phyloP scores from a whole-genome alignment of 2,888 invertebrate species.

The Argyresthia goedartella region DNA sequence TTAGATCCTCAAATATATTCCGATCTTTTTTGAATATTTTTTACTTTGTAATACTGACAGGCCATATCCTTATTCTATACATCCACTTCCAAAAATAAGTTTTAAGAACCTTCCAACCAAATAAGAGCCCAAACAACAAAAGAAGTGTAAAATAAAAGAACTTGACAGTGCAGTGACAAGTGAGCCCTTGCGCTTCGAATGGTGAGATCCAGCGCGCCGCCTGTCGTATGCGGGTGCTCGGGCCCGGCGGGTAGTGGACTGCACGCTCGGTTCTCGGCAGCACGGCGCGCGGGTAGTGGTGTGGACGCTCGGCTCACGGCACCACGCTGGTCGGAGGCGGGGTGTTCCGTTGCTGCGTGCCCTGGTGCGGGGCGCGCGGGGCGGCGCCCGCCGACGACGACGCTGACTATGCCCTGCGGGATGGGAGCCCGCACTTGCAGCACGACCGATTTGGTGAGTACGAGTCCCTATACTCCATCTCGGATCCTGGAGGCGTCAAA shows the following conservation, averaged over 20 bases:
- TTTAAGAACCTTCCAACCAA: too few species aligned
- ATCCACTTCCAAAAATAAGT: too few species aligned
- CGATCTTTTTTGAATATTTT: too few species aligned
- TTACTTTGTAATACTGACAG: too few species aligned
- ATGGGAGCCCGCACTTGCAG: slow-evolving; percentile 50
- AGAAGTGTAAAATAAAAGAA: neutral
- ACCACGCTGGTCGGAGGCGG: slow-evolving; percentile 80
- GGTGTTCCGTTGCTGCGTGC: slow-evolving; percentile 87
- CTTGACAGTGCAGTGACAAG: neutral
- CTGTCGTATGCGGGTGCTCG: too few species aligned
- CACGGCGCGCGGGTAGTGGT: slow-evolving; percentile 16
- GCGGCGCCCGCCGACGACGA: slow-evolving; percentile 74
- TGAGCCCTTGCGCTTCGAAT: neutral
- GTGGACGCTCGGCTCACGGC: slow-evolving; percentile 55
- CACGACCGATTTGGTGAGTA: slow-evolving; percentile 50
- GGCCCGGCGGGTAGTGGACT: neutral
- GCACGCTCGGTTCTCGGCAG: neutral
- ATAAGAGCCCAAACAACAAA: neutral
- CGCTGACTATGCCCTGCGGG: slow-evolving; percentile 60
- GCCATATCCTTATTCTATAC: too few species aligned
- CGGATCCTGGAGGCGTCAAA: neutral
- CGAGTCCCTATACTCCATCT: neutral
- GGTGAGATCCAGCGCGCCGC: too few species aligned
- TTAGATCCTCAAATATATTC: too few species aligned
- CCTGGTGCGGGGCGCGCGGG: slow-evolving; percentile 82